Conservation (phyloP, 2,797 vertebrate genomes). For the Lacerta agilis region DNA sequence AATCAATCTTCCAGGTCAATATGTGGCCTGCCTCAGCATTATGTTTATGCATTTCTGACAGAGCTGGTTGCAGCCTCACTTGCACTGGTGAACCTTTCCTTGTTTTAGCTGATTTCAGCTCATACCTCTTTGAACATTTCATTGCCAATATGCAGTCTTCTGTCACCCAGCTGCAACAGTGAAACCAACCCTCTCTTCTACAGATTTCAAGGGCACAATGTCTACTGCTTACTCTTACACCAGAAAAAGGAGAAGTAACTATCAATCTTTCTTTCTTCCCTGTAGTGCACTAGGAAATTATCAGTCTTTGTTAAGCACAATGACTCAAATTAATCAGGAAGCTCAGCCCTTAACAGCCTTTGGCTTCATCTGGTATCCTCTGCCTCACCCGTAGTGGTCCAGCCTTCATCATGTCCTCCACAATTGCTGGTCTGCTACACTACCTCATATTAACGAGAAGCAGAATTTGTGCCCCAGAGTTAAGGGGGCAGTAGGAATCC, state of each 20-base stretch:
- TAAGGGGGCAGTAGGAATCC: neutral
- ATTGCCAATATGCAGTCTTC: slow-evolving; percentile 60
- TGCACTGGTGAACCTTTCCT: slow-evolving; percentile 59
- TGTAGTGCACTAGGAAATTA: slow-evolving; percentile 61
- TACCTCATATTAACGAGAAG: slow-evolving; percentile 36
- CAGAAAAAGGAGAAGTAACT: slow-evolving; percentile 52
- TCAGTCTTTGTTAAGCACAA: slow-evolving; percentile 29
- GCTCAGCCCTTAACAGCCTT: slow-evolving; percentile 46
- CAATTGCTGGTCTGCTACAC: slow-evolving; percentile 33
- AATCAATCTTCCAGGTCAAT: slow-evolving; percentile 70
- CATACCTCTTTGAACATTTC: slow-evolving; percentile 69
- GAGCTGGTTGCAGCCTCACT: slow-evolving; percentile 51
- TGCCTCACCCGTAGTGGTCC: neutral
- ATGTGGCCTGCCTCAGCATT: slow-evolving; percentile 52
- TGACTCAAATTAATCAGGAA: neutral
- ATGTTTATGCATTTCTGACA: slow-evolving; percentile 57
- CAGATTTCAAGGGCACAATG: slow-evolving; percentile 66
- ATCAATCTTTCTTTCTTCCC: slow-evolving; percentile 52
- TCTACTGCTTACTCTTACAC: slow-evolving; percentile 57
- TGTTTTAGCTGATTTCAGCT: slow-evolving; percentile 68
- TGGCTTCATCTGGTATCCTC: slow-evolving; percentile 36
- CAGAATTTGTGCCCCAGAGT: neutral
- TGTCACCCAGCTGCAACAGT: slow-evolving; percentile 68
- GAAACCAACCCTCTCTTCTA: slow-evolving; percentile 67
- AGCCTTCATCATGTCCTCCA: neutral